Evolutionary conservation across 2,113 vertebrate species (phyloP).

Genomic region (Leucopternis melanops): DNA sequence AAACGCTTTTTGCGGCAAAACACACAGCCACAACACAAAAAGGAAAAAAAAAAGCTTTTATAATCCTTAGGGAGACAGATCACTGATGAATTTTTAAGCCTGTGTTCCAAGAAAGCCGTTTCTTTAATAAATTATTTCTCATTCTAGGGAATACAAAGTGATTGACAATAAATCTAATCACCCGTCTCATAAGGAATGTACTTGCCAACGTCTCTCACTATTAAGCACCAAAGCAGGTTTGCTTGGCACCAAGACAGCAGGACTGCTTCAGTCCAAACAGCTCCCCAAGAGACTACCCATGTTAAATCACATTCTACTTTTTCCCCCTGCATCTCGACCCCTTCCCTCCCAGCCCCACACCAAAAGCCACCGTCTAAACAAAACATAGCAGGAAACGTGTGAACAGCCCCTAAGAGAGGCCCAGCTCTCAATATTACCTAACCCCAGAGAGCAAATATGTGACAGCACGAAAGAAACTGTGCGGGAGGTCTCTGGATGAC

Average conservation of each 20-base stretch:
- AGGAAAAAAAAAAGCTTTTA: background rate
- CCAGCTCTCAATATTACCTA: background rate
- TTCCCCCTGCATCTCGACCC: background rate
- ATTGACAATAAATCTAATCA: background rate
- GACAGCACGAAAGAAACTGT: background rate
- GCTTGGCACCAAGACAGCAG: background rate
- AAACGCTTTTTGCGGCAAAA: background rate
- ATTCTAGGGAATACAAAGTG: slow-evolving; percentile 1
- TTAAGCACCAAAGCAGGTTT: background rate
- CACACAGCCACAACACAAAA: background rate
- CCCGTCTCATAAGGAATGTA: background rate
- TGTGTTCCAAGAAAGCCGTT: background rate
- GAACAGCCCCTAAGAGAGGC: background rate
- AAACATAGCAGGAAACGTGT: background rate
- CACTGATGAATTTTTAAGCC: background rate
- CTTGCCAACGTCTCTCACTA: background rate
- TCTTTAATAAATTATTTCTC: slow-evolving; percentile 5
- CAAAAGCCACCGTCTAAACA: background rate
- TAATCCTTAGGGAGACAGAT: background rate
- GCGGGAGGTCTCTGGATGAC: background rate
- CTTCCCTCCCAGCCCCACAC: background rate
- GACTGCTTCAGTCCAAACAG: background rate
- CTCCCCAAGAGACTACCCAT: background rate
- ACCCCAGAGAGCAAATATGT: background rate
- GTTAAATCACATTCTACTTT: background rate